Base-by-base conservation (phyloP, 2,888 invertebrate genomes). In the Clunio marinus region DNA sequence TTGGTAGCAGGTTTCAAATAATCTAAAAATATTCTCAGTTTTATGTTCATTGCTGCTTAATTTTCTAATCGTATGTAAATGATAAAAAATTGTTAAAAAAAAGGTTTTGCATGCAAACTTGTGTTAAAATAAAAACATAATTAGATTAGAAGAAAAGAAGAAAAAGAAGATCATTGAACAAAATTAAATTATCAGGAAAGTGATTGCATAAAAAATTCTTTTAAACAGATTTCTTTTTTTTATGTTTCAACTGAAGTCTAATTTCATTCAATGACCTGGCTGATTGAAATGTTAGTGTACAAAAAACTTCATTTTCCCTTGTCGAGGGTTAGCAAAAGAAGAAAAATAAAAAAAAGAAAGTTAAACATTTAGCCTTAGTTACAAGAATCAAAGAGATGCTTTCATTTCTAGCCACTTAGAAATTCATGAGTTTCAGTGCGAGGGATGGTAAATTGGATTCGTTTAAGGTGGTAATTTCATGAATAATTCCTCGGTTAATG, bases 401-500 rank as follows among this genome's bases (percentile, higher is more conserved):
- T 27, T 25, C 22, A 37, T 4, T 37, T 22, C 24, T 46, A 24
- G 51, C 55, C 41, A 4, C 8, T 45, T 41, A 20, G 35, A 66
- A 66, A 20, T 55, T 66, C 66, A 55, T 66, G 55, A 55, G 35
- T 66, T 35, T 17, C 63, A 46, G 28, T 55, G 55, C 22, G 25
- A 46, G 28, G n/a, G 24, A 55, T 27, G 55, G 20, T 35, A 55
- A 55, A 66, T 66, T 66, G 66, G 66, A 66, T 66, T 55, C 66
- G 66, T 66, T 66, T 66, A 66, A 66, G 66, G 66, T 66, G 66
- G 22, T 66, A 66, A 66, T 66, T 66, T 66, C 66, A 66, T 66
- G 66, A 66, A 66, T 66, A 66, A 66, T 66, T 66, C 66, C 55
- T 55, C 35, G 10, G 17, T 51, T 66, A 66, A 66, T 66, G 51